Percentiles rank a stretch among this genome's conserved stretches.
Evolutionary conservation across 2,797 vertebrate genomes (phyloP).

Genomic region (Iguana delicatissima): DNA sequence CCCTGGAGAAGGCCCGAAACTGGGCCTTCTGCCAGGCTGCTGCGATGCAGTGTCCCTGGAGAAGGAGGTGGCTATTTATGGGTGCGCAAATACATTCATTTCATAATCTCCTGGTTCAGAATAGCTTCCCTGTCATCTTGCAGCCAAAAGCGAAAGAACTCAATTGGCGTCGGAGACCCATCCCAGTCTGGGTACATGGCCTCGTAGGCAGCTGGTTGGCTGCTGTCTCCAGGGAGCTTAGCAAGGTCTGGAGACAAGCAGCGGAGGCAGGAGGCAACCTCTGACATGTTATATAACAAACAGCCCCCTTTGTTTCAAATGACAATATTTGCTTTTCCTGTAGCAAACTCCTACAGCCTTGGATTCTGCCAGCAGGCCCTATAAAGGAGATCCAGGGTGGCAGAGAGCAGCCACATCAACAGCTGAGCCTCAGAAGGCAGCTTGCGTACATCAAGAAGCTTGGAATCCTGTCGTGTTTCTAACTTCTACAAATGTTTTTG

Average conservation of each 20-base stretch:
- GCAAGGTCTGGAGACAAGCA: neutral
- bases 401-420: neutral
- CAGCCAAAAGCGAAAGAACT: slow-evolving; percentile 8
- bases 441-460: neutral
- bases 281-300: slow-evolving; percentile 9
- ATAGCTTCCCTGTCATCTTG: slow-evolving; percentile 27
- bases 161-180: slow-evolving; percentile 4
- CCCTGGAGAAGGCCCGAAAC: neutral
- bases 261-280: neutral
- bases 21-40: neutral
- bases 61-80: slow-evolving; percentile 22
- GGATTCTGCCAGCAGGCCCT: neutral
- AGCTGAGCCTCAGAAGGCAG: neutral
- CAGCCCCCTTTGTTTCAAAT: slow-evolving; percentile 24
- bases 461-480: neutral
- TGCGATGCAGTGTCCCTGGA: neutral
- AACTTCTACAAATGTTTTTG: neutral
- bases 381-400: neutral
- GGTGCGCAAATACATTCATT: slow-evolving; percentile 6
- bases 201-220: slow-evolving; percentile 11
- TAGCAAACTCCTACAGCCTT: neutral
- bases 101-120: slow-evolving; percentile 11
- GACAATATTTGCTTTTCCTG: slow-evolving; percentile 37
- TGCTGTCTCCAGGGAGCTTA: slow-evolving; percentile 41
- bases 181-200: neutral